phyloP scores from a whole-genome alignment of 1,140 invertebrate genomes.

The Dendroctonus valens region DNA sequence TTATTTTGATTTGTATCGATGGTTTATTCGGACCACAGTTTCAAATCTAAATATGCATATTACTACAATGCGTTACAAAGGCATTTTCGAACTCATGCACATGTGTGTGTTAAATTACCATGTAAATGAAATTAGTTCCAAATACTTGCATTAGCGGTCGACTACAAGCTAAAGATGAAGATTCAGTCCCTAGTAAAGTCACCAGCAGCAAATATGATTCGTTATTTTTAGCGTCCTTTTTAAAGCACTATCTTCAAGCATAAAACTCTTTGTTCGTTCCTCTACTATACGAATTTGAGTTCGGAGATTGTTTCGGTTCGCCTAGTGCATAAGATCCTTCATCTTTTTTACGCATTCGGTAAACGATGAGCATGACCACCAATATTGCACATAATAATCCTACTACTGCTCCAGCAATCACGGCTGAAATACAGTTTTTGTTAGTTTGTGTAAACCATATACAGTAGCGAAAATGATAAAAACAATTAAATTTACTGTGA shows the following conservation, averaged over 20 bases:
- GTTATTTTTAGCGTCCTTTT: conserved; percentile 39
- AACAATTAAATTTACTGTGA: no score
- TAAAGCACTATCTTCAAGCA: conserved; percentile 69
- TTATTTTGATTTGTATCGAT: background rate
- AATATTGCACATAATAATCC: conserved; percentile 95
- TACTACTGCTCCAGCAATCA: conserved; percentile 97
- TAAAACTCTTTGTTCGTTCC: conserved; percentile 91
- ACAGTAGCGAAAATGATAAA: no score
- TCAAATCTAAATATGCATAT: no score
- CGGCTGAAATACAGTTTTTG: conserved; percentile 68
- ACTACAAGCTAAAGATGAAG: conserved; percentile 35
- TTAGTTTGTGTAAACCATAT: no score
- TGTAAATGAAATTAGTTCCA: conserved; percentile 1
- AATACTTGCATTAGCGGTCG: conserved; percentile 1
- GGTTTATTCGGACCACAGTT: no score
- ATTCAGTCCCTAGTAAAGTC: conserved; percentile 45
- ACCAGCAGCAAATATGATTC: conserved; percentile 40
- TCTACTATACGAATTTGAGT: conserved; percentile 86
- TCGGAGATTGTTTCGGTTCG: conserved; percentile 91
- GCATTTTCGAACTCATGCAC: no score
- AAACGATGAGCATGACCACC: conserved; percentile 99
- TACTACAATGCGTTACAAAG: no score
- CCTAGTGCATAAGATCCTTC: conserved; percentile 98
- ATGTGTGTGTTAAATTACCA: background rate
- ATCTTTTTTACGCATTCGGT: conserved; percentile 99